phyloP scores from a whole-genome alignment of 2,113 vertebrate species.

The Puffinus mauretanicus region DNA sequence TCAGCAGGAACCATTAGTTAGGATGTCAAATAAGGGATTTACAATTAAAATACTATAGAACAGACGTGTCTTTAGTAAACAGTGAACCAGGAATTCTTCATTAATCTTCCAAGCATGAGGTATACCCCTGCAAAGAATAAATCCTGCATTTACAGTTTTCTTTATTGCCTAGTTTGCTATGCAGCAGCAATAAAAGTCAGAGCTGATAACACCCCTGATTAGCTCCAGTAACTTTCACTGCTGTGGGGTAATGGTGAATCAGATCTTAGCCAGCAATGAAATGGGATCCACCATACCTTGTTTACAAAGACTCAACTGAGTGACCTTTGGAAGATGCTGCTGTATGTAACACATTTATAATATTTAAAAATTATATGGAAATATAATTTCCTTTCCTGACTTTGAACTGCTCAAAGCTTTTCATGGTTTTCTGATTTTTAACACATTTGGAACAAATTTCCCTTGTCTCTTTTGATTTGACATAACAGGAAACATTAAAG shows the following conservation, averaged over 20 bases:
- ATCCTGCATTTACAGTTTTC: constrained; percentile 54
- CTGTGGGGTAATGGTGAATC: constrained; percentile 22
- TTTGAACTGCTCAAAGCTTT: constrained; percentile 8
- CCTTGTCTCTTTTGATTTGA: constrained; percentile 42
- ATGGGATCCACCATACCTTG: neutral
- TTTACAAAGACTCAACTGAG: neutral
- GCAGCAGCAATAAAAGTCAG: constrained; percentile 52
- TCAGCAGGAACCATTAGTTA: constrained; percentile 77
- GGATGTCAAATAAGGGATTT: constrained; percentile 75
- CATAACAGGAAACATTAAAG: constrained; percentile 16
- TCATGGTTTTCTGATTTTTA: constrained; percentile 43
- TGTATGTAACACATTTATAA: neutral
- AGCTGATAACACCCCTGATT: constrained; percentile 57
- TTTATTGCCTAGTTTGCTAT: constrained; percentile 60
- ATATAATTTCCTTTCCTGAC: neutral
- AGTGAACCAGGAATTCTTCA: constrained; percentile 69
- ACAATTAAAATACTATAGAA: constrained; percentile 78
- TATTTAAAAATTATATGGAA: constrained; percentile 14
- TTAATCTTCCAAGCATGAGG: constrained; percentile 74
- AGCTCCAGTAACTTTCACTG: constrained; percentile 24
- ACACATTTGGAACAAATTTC: constrained; percentile 36
- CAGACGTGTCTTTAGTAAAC: constrained; percentile 75
- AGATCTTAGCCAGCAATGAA: neutral
- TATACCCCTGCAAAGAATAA: constrained; percentile 53
- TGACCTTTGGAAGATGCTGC: neutral